Percentiles rank a stretch among this genome's conserved stretches.
Evolutionary conservation across 2,113 vertebrate genomes (phyloP).

Genomic region (Lucifuga dentata): DNA sequence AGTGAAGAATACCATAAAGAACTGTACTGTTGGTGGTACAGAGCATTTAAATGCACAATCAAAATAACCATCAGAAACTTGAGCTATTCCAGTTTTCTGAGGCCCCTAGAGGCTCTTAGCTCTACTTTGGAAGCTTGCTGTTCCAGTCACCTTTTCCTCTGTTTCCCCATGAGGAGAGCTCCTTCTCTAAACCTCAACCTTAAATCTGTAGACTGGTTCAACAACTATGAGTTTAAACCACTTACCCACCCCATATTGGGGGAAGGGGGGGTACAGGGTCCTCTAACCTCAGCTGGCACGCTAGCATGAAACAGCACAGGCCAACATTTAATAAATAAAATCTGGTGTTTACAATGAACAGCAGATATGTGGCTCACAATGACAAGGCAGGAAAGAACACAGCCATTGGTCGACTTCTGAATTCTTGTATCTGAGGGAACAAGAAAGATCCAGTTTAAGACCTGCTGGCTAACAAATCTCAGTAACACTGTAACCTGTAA

Average conservation of each 20-base stretch:
- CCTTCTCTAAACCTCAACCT: conserved; percentile 51
- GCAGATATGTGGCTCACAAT: background rate
- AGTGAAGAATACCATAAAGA: too few relatives aligned
- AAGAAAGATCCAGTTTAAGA: background rate
- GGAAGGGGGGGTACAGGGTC: conserved; percentile 20
- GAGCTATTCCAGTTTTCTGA: too few relatives aligned
- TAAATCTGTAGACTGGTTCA: conserved; percentile 30
- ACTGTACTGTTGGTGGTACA: too few relatives aligned
- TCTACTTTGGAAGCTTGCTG: too few relatives aligned
- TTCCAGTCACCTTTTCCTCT: background rate
- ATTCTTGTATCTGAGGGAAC: background rate
- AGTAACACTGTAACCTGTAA: background rate
- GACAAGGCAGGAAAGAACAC: background rate
- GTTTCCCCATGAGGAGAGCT: conserved; percentile 1
- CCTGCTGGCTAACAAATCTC: background rate
- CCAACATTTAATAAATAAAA: conserved; percentile 42
- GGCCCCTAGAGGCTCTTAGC: too few relatives aligned
- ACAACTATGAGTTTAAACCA: conserved; percentile 69
- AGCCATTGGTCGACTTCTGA: background rate
- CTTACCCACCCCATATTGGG: conserved; percentile 74
- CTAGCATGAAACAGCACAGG: conserved; percentile 40
- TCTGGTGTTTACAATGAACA: conserved; percentile 38
- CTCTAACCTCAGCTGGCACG: conserved; percentile 42
- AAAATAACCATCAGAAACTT: too few relatives aligned
- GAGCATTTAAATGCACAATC: too few relatives aligned